These are phyloP conservation scores for Carposina sasakii DNA, from an alignment of 1,140 invertebrate genomes.

Conservation along the genomic window DNA sequence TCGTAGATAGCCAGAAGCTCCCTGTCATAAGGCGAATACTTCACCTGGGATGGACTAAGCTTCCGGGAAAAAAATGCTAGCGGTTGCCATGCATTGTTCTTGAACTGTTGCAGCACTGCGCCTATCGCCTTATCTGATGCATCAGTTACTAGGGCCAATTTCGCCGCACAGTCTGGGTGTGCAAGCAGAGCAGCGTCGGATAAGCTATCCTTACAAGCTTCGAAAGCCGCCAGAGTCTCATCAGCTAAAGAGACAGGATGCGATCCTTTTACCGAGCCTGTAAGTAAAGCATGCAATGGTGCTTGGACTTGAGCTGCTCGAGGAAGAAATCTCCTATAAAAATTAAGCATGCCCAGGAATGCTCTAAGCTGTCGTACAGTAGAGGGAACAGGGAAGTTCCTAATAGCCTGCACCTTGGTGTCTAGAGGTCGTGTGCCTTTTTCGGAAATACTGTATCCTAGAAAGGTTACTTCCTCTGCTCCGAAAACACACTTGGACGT, in stretches of 20 bases:
- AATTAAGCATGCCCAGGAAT: conserved; percentile 14
- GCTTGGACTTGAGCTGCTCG: neutral
- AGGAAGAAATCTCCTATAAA: neutral
- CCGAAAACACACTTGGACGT: conserved; percentile 32
- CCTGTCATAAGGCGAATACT: too few species aligned
- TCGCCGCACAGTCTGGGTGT: neutral
- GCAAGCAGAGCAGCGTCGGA: neutral
- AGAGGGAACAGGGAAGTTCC: conserved; percentile 34
- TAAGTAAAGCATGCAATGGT: neutral
- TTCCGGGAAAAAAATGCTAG: conserved; percentile 48
- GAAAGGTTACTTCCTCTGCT: conserved; percentile 13
- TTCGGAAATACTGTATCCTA: conserved; percentile 40
- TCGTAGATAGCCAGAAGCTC: too few species aligned
- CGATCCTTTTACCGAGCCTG: neutral
- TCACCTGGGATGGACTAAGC: conserved; percentile 35
- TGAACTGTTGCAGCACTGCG: conserved; percentile 38
- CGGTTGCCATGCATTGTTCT: conserved; percentile 18
- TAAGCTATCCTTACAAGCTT: neutral
- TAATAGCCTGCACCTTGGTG: conserved; percentile 27
- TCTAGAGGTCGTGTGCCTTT: conserved; percentile 28
- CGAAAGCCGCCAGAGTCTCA: neutral
- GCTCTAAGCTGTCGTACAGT: conserved; percentile 21
- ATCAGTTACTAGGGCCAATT: neutral
- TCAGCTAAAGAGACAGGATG: neutral
- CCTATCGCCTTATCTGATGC: conserved; percentile 29